Evolutionary conservation across 2,113 vertebrate genomes (phyloP).

Genomic region (Solea senegalensis): DNA sequence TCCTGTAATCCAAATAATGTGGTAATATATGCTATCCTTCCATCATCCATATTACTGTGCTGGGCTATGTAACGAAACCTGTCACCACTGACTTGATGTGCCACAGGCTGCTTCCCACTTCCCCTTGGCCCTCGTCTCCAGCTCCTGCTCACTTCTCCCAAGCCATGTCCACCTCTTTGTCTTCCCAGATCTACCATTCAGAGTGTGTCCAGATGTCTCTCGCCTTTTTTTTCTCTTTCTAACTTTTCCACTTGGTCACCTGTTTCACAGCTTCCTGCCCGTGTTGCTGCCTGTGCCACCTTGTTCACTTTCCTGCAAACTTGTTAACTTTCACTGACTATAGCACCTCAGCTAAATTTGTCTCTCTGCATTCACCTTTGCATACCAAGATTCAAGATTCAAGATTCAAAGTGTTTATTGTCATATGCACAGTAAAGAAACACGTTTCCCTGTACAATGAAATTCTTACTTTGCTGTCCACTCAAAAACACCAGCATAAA

Average conservation of each 20-base stretch:
- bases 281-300: not conserved
- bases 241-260: not conserved
- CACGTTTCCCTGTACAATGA: no score
- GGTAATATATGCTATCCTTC: slow-evolving; percentile 47
- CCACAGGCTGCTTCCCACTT: not conserved
- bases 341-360: not conserved
- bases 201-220: not conserved
- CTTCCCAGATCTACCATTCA: not conserved
- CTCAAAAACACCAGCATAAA: no score
- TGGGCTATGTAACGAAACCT: slow-evolving; percentile 41
- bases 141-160: not conserved
- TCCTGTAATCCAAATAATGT: slow-evolving; percentile 61
- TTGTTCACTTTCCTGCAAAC: not conserved
- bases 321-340: not conserved
- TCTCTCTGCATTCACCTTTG: not conserved
- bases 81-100: slow-evolving; percentile 27
- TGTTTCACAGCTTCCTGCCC: not conserved
- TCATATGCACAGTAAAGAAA: no score
- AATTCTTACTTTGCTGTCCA: no score
- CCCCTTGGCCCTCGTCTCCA: not conserved
- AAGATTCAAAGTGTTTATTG: no score
- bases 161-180: not conserved
- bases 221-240: not conserved
- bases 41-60: slow-evolving; percentile 21
- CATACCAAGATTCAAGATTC: not conserved